These are phyloP conservation scores for Grus americana DNA, from an alignment of 2,113 vertebrate species.

Conservation along the genomic window DNA sequence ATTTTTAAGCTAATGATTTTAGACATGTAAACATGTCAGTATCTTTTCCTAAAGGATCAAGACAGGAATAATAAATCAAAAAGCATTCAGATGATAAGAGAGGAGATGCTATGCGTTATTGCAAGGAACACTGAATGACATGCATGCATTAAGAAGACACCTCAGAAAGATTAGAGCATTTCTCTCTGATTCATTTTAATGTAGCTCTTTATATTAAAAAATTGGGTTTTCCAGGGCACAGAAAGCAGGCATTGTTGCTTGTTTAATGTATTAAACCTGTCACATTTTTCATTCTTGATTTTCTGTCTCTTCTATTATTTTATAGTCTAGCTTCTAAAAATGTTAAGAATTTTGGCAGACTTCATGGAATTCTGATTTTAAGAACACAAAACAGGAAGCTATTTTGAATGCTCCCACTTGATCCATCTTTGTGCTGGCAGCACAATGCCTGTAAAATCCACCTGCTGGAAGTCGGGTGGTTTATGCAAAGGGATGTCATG, in stretches of 20 bases:
- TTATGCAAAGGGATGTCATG: constrained; percentile 84
- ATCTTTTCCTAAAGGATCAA: background rate
- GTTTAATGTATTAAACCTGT: background rate
- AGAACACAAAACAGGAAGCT: constrained; percentile 76
- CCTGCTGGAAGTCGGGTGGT: constrained; percentile 88
- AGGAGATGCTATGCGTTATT: background rate
- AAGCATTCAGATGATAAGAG: background rate
- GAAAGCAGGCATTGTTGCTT: background rate
- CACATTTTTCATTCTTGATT: background rate
- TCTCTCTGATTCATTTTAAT: background rate
- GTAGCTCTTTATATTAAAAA: background rate
- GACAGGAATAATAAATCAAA: constrained; percentile 24
- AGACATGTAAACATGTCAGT: background rate
- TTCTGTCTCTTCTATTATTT: background rate
- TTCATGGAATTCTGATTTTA: constrained; percentile 48
- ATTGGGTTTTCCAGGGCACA: background rate
- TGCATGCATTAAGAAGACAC: background rate
- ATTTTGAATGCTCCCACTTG: constrained; percentile 67
- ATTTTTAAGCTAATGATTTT: constrained; percentile 22
- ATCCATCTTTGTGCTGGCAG: constrained; percentile 75
- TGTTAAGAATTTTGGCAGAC: constrained; percentile 54
- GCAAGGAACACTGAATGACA: background rate
- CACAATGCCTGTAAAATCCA: constrained; percentile 81
- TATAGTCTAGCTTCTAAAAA: constrained; percentile 36
- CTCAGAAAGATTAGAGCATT: background rate